A percentile compares a stretch with the other conserved stretches of the same genome.
phyloP scores from a whole-genome alignment of 1,140 invertebrate species.

The Battus philenor region DNA sequence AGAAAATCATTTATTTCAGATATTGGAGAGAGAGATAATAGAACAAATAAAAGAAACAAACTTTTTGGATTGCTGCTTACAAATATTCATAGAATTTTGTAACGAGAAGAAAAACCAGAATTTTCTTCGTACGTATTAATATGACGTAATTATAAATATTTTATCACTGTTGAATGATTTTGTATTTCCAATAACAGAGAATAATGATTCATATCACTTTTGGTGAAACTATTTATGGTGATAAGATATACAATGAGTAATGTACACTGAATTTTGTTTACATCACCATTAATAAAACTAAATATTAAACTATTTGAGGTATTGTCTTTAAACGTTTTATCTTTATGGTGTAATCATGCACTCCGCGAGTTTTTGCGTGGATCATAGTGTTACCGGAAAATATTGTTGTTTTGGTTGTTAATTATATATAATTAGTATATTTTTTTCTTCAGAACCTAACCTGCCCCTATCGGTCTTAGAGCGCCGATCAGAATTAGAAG shows the following conservation, averaged over 20 bases:
- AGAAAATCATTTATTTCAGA: constrained; percentile 29
- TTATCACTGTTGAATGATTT: too few relatives aligned
- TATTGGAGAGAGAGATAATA: constrained; percentile 42
- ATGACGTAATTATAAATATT: too few relatives aligned
- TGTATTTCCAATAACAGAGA: background rate
- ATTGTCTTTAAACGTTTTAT: background rate
- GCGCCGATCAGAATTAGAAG: constrained; percentile 46
- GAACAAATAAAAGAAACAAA: constrained; percentile 35
- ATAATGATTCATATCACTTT: background rate
- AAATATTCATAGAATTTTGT: constrained; percentile 53
- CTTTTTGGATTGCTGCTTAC: constrained; percentile 47
- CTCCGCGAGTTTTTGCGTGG: too few relatives aligned
- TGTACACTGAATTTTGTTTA: background rate
- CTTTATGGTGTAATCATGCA: too few relatives aligned
- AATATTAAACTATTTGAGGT: background rate
- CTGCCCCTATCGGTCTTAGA: constrained; percentile 51
- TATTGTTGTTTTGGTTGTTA: too few relatives aligned
- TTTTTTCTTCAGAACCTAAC: constrained; percentile 47
- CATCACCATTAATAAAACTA: background rate
- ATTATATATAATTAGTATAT: too few relatives aligned
- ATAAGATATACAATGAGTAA: background rate
- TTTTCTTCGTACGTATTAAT: constrained; percentile 42
- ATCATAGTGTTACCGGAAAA: too few relatives aligned
- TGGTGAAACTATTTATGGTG: background rate
- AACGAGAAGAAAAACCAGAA: constrained; percentile 37